These are phyloP conservation scores for Garrulus glandarius DNA, from an alignment of 2,797 vertebrate genomes.

Conservation along the genomic window DNA sequence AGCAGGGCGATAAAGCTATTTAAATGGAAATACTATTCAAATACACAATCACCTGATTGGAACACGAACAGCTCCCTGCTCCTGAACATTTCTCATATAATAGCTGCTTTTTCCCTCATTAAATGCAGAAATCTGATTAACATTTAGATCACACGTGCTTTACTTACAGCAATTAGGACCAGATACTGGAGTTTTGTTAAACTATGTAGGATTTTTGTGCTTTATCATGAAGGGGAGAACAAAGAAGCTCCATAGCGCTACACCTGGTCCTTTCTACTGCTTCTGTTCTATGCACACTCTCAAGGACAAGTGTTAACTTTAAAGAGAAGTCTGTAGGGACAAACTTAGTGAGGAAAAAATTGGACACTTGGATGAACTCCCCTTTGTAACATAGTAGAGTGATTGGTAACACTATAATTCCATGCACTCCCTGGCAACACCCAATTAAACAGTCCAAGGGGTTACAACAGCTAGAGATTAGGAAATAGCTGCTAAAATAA, in stretches of 20 bases:
- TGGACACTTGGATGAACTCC: constrained; percentile 24
- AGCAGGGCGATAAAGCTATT: constrained; percentile 44
- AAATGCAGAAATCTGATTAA: constrained; percentile 69
- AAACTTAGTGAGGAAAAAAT: constrained; percentile 20
- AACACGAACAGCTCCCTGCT: constrained; percentile 24
- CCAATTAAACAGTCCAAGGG: constrained; percentile 33
- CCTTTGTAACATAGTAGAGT: background rate
- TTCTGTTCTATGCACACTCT: background rate
- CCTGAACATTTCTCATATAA: constrained; percentile 46
- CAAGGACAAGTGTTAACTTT: constrained; percentile 48
- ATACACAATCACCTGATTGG: constrained; percentile 42
- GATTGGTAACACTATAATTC: background rate
- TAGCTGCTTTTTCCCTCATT: constrained; percentile 68
- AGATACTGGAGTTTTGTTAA: constrained; percentile 60
- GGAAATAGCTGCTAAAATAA: constrained; percentile 20
- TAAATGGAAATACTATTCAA: constrained; percentile 59
- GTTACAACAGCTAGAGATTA: background rate
- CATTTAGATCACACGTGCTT: constrained; percentile 58
- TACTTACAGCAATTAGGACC: constrained; percentile 67
- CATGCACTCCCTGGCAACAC: background rate
- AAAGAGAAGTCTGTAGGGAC: constrained; percentile 43
- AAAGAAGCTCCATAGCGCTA: constrained; percentile 47
- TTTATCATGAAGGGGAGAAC: constrained; percentile 45
- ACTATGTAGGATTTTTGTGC: constrained; percentile 34
- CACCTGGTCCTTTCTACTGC: constrained; percentile 6